Conservation (phyloP, 2,888 invertebrate species). For the Auanema sp. region DNA sequence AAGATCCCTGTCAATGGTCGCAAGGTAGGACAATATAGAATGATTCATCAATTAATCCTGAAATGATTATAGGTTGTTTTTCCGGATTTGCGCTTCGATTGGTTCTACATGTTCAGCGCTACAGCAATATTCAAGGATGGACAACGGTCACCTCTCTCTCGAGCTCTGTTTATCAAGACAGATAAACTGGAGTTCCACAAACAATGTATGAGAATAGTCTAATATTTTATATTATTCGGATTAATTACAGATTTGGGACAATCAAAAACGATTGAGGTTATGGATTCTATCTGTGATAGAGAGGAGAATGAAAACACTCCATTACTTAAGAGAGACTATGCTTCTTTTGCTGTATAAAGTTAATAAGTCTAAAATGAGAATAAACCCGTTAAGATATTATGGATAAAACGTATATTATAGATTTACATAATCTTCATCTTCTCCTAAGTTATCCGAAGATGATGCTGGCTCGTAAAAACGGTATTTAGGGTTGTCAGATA, state of each 20-base stretch:
- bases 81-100: constrained; percentile 61
- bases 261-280: constrained; percentile 60
- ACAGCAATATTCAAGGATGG: constrained; percentile 61
- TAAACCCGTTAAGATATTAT: no score
- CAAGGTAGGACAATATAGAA: constrained; percentile 17
- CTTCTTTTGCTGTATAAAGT: constrained; percentile 51
- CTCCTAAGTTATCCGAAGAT: no score
- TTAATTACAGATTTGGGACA: constrained; percentile 58
- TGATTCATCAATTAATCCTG: not conserved
- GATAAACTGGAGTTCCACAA: constrained; percentile 60
- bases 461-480: no score
- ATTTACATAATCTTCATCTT: no score
- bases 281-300: constrained; percentile 59
- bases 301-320: constrained; percentile 54
- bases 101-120: constrained; percentile 59
- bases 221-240: not conserved
- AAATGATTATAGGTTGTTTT: constrained; percentile 49
- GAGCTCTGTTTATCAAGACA: constrained; percentile 61
- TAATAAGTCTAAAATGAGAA: no score
- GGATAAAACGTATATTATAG: no score
- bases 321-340: constrained; percentile 57
- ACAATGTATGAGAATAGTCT: constrained; percentile 38
- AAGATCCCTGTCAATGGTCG: constrained; percentile 59
- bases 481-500: no score
- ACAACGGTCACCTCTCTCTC: constrained; percentile 57